Evolutionary conservation across 1,140 invertebrate species (phyloP).

Genomic region (Homarus americanus): DNA sequence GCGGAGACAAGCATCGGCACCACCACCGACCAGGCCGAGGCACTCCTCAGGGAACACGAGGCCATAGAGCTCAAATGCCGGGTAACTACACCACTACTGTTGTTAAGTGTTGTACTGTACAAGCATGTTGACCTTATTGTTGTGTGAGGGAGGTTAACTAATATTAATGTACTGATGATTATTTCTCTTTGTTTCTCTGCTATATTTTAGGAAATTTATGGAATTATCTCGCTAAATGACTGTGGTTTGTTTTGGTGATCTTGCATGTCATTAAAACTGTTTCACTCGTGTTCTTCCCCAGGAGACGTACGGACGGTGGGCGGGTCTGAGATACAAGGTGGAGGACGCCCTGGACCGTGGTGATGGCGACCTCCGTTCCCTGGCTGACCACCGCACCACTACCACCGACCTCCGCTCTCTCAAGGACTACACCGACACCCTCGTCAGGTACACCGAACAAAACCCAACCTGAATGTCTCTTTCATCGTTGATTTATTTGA

Average conservation of each 20-base stretch:
- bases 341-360: conserved; percentile 79
- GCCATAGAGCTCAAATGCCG: conserved; percentile 87
- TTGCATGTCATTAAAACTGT: too few relatives aligned
- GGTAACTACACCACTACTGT: conserved; percentile 80
- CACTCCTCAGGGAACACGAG: conserved; percentile 86
- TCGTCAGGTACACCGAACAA: conserved; percentile 70
- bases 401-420: conserved; percentile 77
- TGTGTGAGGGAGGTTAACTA: too few relatives aligned
- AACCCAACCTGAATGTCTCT: too few relatives aligned
- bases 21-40: conserved; percentile 85
- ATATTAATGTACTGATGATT: too few relatives aligned
- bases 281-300: conserved; percentile 74
- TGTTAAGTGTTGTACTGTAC: too few relatives aligned
- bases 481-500: too few relatives aligned
- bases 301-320: conserved; percentile 83
- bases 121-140: too few relatives aligned
- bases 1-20: conserved; percentile 86
- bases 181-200: too few relatives aligned
- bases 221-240: too few relatives aligned
- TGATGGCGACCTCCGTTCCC: conserved; percentile 80
- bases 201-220: too few relatives aligned
- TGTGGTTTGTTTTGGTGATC: too few relatives aligned
- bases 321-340: conserved; percentile 75
- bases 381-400: conserved; percentile 83
- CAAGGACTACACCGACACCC: conserved; percentile 77